phyloP scores from a whole-genome alignment of 2,888 invertebrate genomes.

The Andrena fulva region DNA sequence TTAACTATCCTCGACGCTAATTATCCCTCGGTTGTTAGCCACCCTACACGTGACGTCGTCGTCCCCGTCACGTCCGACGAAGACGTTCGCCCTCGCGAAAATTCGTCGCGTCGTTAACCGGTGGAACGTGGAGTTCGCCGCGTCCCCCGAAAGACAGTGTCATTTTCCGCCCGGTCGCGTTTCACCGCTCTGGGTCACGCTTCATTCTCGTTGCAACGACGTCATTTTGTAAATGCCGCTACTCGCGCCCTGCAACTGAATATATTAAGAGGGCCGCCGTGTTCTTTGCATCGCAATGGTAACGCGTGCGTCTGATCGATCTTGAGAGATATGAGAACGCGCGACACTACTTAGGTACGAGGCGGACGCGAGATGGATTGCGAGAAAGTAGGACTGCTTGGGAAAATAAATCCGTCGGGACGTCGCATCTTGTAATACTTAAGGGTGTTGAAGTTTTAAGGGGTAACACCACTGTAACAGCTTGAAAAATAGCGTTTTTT shows the following conservation, averaged over 20 bases:
- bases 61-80: slow-evolving; percentile 61
- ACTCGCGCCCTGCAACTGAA: slow-evolving; percentile 40
- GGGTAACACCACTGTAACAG: too few relatives aligned
- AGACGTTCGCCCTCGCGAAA: slow-evolving; percentile 46
- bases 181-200: slow-evolving; percentile 53
- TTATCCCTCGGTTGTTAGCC: slow-evolving; percentile 78
- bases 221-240: slow-evolving; percentile 48
- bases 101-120: slow-evolving; percentile 68
- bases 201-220: slow-evolving; percentile 40
- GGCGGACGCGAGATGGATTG: too few relatives aligned
- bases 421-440: background rate
- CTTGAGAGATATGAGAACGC: slow-evolving; percentile 1
- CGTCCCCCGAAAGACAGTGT: slow-evolving; percentile 49
- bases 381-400: background rate
- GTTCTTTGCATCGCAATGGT: slow-evolving; percentile 58
- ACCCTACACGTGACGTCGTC: slow-evolving; percentile 79
- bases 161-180: slow-evolving; percentile 38
- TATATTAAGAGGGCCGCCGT: slow-evolving; percentile 45
- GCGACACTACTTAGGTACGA: background rate
- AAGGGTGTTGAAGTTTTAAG: background rate
- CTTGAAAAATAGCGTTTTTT: too few relatives aligned
- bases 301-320: slow-evolving; percentile 10
- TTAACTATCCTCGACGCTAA: slow-evolving; percentile 81
- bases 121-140: slow-evolving; percentile 71
- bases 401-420: slow-evolving; percentile 10